phyloP scores from a whole-genome alignment of 2,113 vertebrate genomes.

The Syngnathus scovelli region DNA sequence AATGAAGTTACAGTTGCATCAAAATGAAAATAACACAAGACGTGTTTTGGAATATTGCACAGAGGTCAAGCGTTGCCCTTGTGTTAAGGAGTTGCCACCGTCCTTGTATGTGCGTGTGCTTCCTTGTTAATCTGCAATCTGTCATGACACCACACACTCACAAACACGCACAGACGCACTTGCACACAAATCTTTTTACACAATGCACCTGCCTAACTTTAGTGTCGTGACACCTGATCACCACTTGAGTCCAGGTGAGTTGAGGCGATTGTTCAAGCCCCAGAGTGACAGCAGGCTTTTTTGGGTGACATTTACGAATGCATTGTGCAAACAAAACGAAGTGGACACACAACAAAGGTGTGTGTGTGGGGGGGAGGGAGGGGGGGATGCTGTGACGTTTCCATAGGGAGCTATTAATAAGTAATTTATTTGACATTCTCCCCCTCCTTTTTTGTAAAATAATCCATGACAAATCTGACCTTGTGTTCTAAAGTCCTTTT shows the following conservation, averaged over 20 bases:
- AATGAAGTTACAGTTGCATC: neutral
- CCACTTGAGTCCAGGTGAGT: neutral
- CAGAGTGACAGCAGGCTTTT: neutral
- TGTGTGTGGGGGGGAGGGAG: neutral
- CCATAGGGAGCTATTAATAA: neutral
- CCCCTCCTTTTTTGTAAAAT: too few species aligned
- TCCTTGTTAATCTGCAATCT: conserved; percentile 3
- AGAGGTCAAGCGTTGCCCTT: neutral
- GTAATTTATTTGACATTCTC: neutral
- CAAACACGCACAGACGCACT: neutral
- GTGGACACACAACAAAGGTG: neutral
- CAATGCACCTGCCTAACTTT: neutral
- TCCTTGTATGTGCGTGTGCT: neutral
- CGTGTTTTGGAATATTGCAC: neutral
- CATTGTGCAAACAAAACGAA: neutral
- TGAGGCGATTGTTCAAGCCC: neutral
- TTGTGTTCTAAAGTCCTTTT: neutral
- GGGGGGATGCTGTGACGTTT: neutral
- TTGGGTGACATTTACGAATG: neutral
- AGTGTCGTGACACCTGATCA: neutral
- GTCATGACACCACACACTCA: neutral
- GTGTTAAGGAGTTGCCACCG: neutral
- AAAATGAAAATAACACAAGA: neutral
- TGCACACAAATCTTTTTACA: neutral
- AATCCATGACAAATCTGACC: neutral